Conservation (phyloP, 2,113 vertebrate species). For the Cepphus grylle region DNA sequence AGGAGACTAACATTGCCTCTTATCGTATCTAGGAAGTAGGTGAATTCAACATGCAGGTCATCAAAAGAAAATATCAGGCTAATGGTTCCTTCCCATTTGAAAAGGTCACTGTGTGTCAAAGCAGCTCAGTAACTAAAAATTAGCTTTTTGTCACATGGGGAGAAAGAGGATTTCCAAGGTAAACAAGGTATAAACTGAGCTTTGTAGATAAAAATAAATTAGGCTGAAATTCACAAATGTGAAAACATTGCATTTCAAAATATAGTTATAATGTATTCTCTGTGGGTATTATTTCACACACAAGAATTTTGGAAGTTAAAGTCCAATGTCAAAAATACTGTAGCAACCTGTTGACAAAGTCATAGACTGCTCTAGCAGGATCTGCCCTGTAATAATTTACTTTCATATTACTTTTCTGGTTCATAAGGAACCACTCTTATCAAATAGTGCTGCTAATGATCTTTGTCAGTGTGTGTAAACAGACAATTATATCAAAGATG, state of each 20-base stretch:
- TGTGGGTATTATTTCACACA: not conserved
- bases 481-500: not conserved
- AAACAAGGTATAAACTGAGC: not conserved
- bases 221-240: not conserved
- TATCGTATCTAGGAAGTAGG: not conserved
- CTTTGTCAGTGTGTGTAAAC: not conserved
- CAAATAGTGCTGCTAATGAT: not conserved
- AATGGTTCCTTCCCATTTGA: not conserved
- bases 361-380: not conserved
- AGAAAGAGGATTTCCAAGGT: not conserved
- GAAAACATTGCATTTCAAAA: not conserved
- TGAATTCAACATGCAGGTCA: not conserved
- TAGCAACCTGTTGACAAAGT: not conserved
- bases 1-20: not conserved
- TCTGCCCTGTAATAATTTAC: not conserved
- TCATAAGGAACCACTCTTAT: not conserved
- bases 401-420: not conserved
- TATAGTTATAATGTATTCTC: not conserved
- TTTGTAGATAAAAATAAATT: not conserved
- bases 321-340: not conserved
- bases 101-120: not conserved
- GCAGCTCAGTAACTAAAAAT: not conserved
- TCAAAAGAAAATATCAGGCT: not conserved
- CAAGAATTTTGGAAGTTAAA: not conserved
- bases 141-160: accelerated